Evolutionary conservation across 2,113 vertebrate species (phyloP), one percentile per base, ranked within the genome.

Genomic region (Psophia crepitans): DNA sequence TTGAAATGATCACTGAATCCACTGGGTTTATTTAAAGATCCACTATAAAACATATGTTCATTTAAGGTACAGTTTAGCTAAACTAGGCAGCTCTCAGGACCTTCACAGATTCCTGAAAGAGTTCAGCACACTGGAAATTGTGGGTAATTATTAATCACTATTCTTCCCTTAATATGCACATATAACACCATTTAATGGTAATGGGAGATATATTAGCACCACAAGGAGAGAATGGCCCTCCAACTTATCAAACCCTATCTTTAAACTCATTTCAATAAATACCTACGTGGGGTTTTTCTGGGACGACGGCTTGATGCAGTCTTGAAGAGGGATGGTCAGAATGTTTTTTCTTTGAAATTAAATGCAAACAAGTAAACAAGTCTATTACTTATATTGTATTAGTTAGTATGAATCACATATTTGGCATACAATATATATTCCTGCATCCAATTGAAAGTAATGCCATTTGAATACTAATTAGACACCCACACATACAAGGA

Each of bases 151-250:
- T 90, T 87, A 95, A 89, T 87, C 69, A 91, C 57, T 86, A 87
- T 74, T 96, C 71, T 90, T 70, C 33, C 75, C 71, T 96, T 92
- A 68, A 78, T 93, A 96, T 89, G 74, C 79, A 69, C 96, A 86
- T 90, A 54, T 64, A 97, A 77, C 57, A 87, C 37, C 49, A 78
- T 96, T 91, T 95, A 96, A 93, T 81, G 64, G n/a, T 94, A 97
- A 95, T 92, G 74, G 69, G 69, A 97, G 93, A 94, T 90, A 87
- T 44, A 96, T 84, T 84, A 57, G n/a, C 90, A 89, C 17, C 60
- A 82, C 63, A 84, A 87, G 32, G 90, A 16, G 4, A 54, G 35
- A 96, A 58, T 66, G 90, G 60, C 74, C 53, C 61, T 58, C 66
- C 48, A 89, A 73, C 86, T 82, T 84, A 84, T 28, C 84, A 92